Conservation (phyloP, 1,140 invertebrate species). For the Drosophila novamexicana region DNA sequence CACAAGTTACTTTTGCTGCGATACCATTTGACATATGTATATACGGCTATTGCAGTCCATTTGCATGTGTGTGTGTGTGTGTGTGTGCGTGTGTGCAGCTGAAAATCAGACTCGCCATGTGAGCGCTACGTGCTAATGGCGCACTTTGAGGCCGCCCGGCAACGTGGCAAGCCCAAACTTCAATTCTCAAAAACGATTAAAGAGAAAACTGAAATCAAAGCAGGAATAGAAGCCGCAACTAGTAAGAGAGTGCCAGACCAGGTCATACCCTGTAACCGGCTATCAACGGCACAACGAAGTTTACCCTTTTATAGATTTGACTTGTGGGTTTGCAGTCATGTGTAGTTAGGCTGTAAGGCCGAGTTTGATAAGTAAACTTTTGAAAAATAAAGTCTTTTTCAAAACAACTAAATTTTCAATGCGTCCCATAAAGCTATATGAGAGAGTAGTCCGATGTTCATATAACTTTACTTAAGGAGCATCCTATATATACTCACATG, state of each 20-base stretch:
- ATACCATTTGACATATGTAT: slow-evolving; percentile 64
- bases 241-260: slow-evolving; percentile 14
- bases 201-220: slow-evolving; percentile 34
- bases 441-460: neutral
- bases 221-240: slow-evolving; percentile 1
- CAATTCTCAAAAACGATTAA: slow-evolving; percentile 47
- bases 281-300: neutral
- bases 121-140: slow-evolving; percentile 69
- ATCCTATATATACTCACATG: too few relatives aligned
- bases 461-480: too few relatives aligned
- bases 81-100: slow-evolving; percentile 18
- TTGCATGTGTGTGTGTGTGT: slow-evolving; percentile 45
- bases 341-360: too few relatives aligned
- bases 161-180: slow-evolving; percentile 67
- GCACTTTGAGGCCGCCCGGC: slow-evolving; percentile 23
- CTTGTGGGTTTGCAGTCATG: too few relatives aligned
- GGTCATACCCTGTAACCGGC: neutral
- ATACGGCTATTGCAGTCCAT: slow-evolving; percentile 51
- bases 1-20: slow-evolving; percentile 60
- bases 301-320: too few relatives aligned
- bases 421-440: neutral
- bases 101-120: slow-evolving; percentile 39
- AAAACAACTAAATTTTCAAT: too few relatives aligned
- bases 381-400: too few relatives aligned
- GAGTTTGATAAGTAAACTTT: too few relatives aligned